Base-by-base conservation (phyloP, 2,113 vertebrate species). In the Rhadina sibilatrix region DNA sequence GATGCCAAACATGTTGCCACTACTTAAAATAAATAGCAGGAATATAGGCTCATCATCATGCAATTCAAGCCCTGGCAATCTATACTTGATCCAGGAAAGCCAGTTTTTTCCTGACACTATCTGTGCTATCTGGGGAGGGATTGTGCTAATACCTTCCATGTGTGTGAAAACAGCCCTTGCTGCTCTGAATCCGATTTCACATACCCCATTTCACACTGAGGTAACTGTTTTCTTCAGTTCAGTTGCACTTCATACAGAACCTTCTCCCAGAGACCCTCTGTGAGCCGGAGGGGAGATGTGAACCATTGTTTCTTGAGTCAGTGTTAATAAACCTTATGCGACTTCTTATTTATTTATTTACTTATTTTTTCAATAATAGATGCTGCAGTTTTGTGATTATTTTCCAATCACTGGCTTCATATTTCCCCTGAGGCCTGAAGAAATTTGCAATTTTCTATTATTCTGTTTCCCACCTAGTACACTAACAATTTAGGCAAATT, bases 61-160 rank as follows among this genome's bases (percentile, higher is more conserved):
- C 90, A 95, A 68, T 96, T 94, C 86, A 95, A 96, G 35, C 71
- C 71, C 60, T 87, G 79, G 83, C 88, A 92, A 90, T 78, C 80
- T 75, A 90, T 20, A 54, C 65, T 78, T 75, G 68, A 94, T 75
- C 49, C 76, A 78, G 83, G 76, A 88, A 94, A 95, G 83, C 13
- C 76, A 63, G 6, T 28, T 95, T 96, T 94, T 95, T 85, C 46
- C 94, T 92, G 85, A 97, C 95, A 94, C 93, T 96, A 92, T 96
- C 90, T 96, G 68, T 89, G 90, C 60, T 96, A 94, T 96, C 93
- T 90, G 56, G 79, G 83, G 68, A 95, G 56, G 76, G 76, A 89
- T 64, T 77, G 90, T 92, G 92, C 68, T 96, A 96, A 96, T 95
- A 93, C 79, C 90, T 96, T 96, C 92, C 95, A 97, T 96, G 93